Evolutionary conservation across 2,888 invertebrate genomes (phyloP), one percentile per base, ranked within the genome.

Genomic region (Tinea pellionella): DNA sequence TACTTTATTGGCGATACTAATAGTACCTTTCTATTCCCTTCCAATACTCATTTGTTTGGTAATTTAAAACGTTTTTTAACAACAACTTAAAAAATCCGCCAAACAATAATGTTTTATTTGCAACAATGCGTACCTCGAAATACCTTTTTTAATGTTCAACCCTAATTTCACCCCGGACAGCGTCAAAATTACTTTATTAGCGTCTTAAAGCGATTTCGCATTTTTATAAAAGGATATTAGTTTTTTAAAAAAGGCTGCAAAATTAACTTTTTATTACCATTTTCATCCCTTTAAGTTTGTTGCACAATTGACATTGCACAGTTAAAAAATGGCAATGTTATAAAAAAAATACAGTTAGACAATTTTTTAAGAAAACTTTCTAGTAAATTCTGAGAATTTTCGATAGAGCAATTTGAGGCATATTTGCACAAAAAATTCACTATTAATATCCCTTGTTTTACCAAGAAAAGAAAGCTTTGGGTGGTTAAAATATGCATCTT

Each of bases 121-220:
- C 47, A 47, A 47, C 47, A 47, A 47, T 47, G 15, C 15, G 2
- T 15, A 47, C 1, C 16, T 47, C 8, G 13, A 15, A 47, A 47
- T 15, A 15, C 15, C n/a, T 37, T 37, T 24, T 24, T 24, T 41
- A 41, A 41, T 41, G 41, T 41, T 47, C 47, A 47, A 47, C 47
- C 47, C 47, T 47, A 47, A 47, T 16, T 47, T 47, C 47, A 47
- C 15, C 47, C 47, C n/a, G 9, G 13, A 9, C 12, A 4, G 47
- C 47, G n/a, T 47, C n/a, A 47, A 47, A 47, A 47, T 47, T 16
- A 16, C 47, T 47, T 47, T 47, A 47, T 47, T 47, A 47, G 9
- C 15, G n/a, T 6, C n/a, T 47, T 47, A 47, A 41, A 41, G 16
- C 9, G 4, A 15, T 42, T 42, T 42, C n/a, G 42, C 42, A 42